Evolutionary conservation across 2,797 vertebrate genomes (phyloP).

Genomic region (Streptopelia turtur): DNA sequence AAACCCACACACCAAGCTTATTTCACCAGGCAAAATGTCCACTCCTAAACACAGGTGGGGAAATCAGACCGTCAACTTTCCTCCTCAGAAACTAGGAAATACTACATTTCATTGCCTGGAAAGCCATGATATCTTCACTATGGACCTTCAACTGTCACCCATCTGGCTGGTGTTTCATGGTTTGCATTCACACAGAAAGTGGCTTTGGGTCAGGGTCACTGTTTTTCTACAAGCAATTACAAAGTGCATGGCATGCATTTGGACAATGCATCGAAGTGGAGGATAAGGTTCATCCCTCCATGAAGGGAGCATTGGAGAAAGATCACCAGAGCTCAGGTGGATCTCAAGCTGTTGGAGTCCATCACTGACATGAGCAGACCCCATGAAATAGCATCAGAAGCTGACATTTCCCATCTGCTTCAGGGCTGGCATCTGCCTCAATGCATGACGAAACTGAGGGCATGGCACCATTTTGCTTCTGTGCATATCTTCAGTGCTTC

Average conservation of each 20-base stretch:
- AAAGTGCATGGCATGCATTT: not conserved
- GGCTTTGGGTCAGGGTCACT: not conserved
- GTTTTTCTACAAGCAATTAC: not conserved
- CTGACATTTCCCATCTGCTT: not conserved
- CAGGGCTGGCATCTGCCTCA: slow-evolving; percentile 27
- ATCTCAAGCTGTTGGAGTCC: not conserved
- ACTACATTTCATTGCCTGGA: not conserved
- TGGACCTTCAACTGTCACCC: not conserved
- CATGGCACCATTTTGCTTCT: slow-evolving; percentile 52
- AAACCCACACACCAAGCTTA: slow-evolving; percentile 36
- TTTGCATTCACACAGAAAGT: not conserved
- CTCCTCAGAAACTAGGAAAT: fast-evolving
- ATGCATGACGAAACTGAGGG: not conserved
- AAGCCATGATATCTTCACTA: not conserved
- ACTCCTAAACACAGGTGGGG: not conserved
- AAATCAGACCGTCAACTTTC: not conserved
- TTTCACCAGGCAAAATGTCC: not conserved
- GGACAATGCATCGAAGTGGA: fast-evolving
- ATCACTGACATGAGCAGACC: not conserved
- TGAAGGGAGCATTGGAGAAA: not conserved
- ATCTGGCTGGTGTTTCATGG: not conserved
- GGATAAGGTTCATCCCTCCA: not conserved
- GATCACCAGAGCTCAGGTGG: not conserved
- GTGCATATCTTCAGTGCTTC: slow-evolving; percentile 58
- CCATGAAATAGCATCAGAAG: not conserved